Evolutionary conservation across 2,888 invertebrate genomes (phyloP).

Genomic region (Epirrhoe tristata): DNA sequence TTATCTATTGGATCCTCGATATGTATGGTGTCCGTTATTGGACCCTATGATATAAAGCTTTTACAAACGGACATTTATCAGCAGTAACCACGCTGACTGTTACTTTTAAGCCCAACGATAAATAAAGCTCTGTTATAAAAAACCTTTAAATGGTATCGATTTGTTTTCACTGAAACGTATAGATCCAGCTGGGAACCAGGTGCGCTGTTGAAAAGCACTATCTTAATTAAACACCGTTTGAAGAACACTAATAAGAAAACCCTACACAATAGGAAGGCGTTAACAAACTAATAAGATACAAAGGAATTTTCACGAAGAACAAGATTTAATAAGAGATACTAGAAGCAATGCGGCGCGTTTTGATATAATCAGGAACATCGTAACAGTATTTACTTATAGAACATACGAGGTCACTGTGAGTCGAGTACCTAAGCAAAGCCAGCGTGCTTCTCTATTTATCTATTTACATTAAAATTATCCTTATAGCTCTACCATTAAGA

Average conservation of each 20-base stretch:
- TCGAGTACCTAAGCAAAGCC: slow-evolving; percentile 28
- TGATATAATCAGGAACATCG: slow-evolving; percentile 52
- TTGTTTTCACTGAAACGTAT: neutral
- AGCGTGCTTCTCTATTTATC: slow-evolving; percentile 7
- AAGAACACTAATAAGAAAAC: slow-evolving; percentile 38
- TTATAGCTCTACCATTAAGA: neutral
- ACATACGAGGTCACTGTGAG: slow-evolving; percentile 67
- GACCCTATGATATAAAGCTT: slow-evolving; percentile 27
- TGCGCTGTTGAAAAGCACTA: slow-evolving; percentile 13
- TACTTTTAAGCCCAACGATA: neutral
- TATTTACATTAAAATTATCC: slow-evolving; percentile 2
- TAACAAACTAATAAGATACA: slow-evolving; percentile 44
- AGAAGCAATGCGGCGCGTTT: slow-evolving; percentile 46
- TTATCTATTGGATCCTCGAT: slow-evolving; percentile 49
- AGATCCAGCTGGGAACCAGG: neutral
- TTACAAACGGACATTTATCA: slow-evolving; percentile 26
- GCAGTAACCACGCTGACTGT: slow-evolving; percentile 7
- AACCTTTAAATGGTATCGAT: neutral
- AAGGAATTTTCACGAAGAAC: slow-evolving; percentile 45
- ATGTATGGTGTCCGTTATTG: slow-evolving; percentile 35
- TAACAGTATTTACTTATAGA: slow-evolving; percentile 60
- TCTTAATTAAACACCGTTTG: slow-evolving; percentile 31
- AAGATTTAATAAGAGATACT: slow-evolving; percentile 48
- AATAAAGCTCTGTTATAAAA: neutral
- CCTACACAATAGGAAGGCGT: slow-evolving; percentile 41